phyloP scores from a whole-genome alignment of 2,113 vertebrate species.

The Percina caprodes region DNA sequence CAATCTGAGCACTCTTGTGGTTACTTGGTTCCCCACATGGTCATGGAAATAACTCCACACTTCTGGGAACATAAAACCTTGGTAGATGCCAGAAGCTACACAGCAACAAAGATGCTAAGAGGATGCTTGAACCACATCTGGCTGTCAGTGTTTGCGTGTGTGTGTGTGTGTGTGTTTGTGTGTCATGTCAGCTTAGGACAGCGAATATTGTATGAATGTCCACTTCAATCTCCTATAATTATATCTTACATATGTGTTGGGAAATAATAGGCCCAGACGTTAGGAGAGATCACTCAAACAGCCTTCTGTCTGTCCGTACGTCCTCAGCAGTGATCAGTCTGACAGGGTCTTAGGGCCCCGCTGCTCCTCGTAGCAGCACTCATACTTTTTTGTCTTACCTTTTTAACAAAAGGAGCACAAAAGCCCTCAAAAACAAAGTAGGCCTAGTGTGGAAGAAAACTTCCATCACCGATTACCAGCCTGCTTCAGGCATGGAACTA shows the following conservation, averaged over 20 bases:
- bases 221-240: not conserved
- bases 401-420: not conserved
- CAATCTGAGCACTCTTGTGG: constrained; percentile 45
- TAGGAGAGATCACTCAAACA: not conserved
- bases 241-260: not conserved
- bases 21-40: constrained; percentile 42
- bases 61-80: constrained; percentile 45
- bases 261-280: not conserved
- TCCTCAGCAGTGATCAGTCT: not conserved
- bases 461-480: constrained; percentile 38
- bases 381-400: not conserved
- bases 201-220: not conserved
- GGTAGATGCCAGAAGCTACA: constrained; percentile 34
- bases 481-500: constrained; percentile 11
- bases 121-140: constrained; percentile 32
- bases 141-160: not conserved
- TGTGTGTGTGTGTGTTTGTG: not conserved
- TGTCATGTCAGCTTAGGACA: constrained; percentile 5
- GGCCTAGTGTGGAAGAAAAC: not conserved
- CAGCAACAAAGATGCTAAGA: constrained; percentile 26
- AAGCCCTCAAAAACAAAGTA: not conserved
- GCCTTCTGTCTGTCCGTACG: not conserved
- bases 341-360: not conserved
- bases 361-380: not conserved
- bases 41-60: constrained; percentile 51